These are phyloP conservation scores for Geopemphigus sp. DNA, from an alignment of 1,140 invertebrate genomes.

Conservation along the genomic window DNA sequence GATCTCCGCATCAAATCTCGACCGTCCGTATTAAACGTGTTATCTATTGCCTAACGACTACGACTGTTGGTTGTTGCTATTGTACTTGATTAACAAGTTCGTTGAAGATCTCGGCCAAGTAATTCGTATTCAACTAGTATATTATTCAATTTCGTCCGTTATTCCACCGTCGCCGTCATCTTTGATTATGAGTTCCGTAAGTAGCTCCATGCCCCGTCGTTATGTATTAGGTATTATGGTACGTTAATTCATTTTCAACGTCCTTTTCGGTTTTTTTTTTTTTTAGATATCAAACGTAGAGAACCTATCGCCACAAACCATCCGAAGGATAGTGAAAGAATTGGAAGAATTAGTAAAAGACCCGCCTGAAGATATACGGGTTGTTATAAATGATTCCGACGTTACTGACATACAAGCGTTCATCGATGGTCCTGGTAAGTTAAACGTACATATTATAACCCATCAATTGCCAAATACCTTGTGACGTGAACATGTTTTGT, in stretches of 20 bases:
- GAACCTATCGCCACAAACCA: slow-evolving; percentile 90
- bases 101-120: too few species aligned
- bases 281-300: slow-evolving; percentile 81
- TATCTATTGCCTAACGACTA: neutral
- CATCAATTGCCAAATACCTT: neutral
- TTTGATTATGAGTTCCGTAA: slow-evolving; percentile 31
- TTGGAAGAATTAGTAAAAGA: slow-evolving; percentile 71
- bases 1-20: neutral
- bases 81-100: too few species aligned
- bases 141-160: neutral
- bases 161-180: neutral
- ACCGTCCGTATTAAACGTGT: too few species aligned
- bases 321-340: slow-evolving; percentile 79
- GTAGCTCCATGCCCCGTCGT: neutral
- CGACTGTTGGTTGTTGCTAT: too few species aligned
- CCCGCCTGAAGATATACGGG: slow-evolving; percentile 85
- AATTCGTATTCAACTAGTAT: too few species aligned
- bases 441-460: neutral
- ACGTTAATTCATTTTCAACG: too few species aligned
- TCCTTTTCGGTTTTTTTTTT: neutral
- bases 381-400: slow-evolving; percentile 84
- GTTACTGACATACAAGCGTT: slow-evolving; percentile 88
- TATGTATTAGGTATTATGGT: too few species aligned
- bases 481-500: slow-evolving; percentile 36
- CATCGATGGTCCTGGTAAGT: slow-evolving; percentile 80